Evolutionary conservation across 2,888 invertebrate genomes (phyloP), one percentile per base, ranked within the genome.

Genomic region (Apoda limacodes): DNA sequence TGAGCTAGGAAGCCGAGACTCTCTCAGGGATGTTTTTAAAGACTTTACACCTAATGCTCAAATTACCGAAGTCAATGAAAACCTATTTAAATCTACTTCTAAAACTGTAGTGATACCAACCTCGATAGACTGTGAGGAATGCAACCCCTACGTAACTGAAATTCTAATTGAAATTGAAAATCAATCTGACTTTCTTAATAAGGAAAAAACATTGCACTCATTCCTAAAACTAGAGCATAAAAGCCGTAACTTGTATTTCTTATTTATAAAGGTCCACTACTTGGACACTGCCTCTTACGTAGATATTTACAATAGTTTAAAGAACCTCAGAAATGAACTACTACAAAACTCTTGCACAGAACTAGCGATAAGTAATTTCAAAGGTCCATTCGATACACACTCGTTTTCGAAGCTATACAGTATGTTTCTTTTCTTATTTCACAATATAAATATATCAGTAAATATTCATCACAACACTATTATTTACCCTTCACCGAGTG

Each of bases 361-460:
- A 17, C 9, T 35, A 6, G 23, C 34, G 1, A 29, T 40, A 21
- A 20, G 33, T 1, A 35, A 40, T 19, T 37, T 40, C 6, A 31
- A 21, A 26, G 28, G 37, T 14, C 34, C 40, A 6, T 38, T 40
- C 14, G 22, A 28, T 5, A 26, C 27, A 19, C 21, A 22, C 11
- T 34, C 38, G 1, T 45, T 33, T 14, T 29, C 22, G 1, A 48
- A 48, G 42, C 40, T 48, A 1, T 47, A 49, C 19, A 42, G 39
- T 25, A 50, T 50, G 4, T 9, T 49, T 1, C 2, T 13, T 0
- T 41, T 35, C 15, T n/a, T 49, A 5, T 49, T 49, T 9, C 10
- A 49, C 30, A 34, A 45, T 12, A 46, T 43, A 3, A 34, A 39
- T 5, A 43, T 50, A 6, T 22, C 11, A 10, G 25, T 48, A 2